Base-by-base conservation (phyloP, 2,797 vertebrate genomes). In the Sebastiscus albofasciatus region DNA sequence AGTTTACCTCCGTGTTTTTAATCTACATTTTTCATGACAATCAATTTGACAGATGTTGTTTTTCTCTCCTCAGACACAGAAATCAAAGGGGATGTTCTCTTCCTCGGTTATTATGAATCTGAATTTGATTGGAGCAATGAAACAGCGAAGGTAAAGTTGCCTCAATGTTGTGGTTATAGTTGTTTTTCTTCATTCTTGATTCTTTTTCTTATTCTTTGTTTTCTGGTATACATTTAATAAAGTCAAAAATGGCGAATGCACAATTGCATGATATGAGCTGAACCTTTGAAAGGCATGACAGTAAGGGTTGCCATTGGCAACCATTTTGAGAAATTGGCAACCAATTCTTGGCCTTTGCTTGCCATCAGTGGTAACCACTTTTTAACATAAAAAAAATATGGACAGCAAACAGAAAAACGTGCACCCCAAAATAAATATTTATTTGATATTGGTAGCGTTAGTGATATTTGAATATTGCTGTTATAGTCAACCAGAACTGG, bases 81-180 rank as follows among this genome's bases (percentile, higher is more conserved):
- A 91, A 96, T 98, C 90, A 98, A 97, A 94, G 98, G 98, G 1
- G 96, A 97, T 20, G 42, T 99, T 77, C 95, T 99, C 24, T 97
- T 97, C 89, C 95, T 99, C 0, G 98, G 98, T 67, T 96, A 97
- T 92, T 99, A 97, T 80, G 97, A 97, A 75, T 97, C 98, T 0
- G 97, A 98, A 56, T 99, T 99, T 75, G 96, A 98, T 90, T 99
- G 98, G 98, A 96, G 94, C 34, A 97, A 98, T 26, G 97, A 98
- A 92, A 96, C 96, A 0, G 97, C 97, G 71, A 99, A 99, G 97
- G 98, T 99, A 86, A 83, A 72, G 29, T 67, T 61, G 1, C 18
- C 26, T 65, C 13, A 20, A 1, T 67, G 26, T 66, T 59, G 4
- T 46, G 14, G 6, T 46, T 59, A 3, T 46, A 12, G 6, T 46